Percentiles rank a stretch among this genome's conserved stretches.
These are phyloP conservation scores for Drosophila mojavensis DNA, from an alignment of 1,140 invertebrate genomes.

Conservation along the genomic window DNA sequence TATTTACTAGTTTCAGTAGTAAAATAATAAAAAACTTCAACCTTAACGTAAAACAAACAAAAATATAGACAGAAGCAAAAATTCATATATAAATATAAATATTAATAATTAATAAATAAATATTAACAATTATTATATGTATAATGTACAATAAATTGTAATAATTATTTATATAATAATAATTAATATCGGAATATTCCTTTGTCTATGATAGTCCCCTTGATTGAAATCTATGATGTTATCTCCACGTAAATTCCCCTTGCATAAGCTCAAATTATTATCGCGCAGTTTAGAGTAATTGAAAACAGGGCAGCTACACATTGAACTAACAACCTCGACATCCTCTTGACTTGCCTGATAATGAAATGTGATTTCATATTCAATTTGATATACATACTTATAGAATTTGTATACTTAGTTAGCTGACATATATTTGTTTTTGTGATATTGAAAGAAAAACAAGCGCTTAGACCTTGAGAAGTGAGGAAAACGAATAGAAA, in stretches of 20 bases:
- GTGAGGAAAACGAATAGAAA: not conserved
- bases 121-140: too few species aligned
- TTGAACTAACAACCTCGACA: constrained; percentile 70
- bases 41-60: too few species aligned
- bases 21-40: too few species aligned
- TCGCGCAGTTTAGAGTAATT: constrained; percentile 34
- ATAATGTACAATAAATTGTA: too few species aligned
- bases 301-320: constrained; percentile 55
- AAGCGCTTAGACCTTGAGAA: not conserved
- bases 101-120: too few species aligned
- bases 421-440: not conserved
- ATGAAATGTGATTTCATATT: constrained; percentile 58
- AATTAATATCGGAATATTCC: too few species aligned
- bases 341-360: constrained; percentile 69
- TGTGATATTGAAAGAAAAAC: not conserved
- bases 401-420: not conserved
- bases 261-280: constrained; percentile 29
- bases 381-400: constrained; percentile 2
- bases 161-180: too few species aligned
- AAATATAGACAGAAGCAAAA: too few species aligned
- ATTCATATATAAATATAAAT: too few species aligned
- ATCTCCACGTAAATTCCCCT: not conserved
- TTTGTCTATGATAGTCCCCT: too few species aligned
- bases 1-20: too few species aligned
- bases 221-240: too few species aligned